These are phyloP conservation scores for Puffinus mauretanicus DNA, from an alignment of 2,113 vertebrate genomes.

Conservation along the genomic window DNA sequence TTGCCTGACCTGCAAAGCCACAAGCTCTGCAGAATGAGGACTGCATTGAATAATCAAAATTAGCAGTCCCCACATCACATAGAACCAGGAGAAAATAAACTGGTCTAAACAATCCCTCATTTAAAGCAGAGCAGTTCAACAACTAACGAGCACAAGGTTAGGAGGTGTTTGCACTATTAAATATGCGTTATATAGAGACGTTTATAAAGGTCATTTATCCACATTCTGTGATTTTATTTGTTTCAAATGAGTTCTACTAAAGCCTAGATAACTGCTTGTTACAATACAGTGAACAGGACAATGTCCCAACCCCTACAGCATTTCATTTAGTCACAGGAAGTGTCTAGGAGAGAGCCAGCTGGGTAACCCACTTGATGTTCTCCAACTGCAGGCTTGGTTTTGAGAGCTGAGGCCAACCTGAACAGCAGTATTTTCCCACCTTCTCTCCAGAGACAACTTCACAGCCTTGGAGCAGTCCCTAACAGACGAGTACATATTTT, in stretches of 20 bases:
- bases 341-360: not conserved
- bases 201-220: not conserved
- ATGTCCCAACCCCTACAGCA: not conserved
- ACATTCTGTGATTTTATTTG: not conserved
- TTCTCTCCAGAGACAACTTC: not conserved
- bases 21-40: not conserved
- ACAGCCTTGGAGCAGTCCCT: not conserved
- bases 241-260: not conserved
- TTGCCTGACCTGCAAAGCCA: not conserved
- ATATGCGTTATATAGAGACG: rapidly evolving
- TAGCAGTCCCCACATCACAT: rapidly evolving
- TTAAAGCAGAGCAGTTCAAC: not conserved
- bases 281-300: not conserved
- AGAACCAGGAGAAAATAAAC: not conserved
- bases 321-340: not conserved
- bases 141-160: not conserved
- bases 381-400: not conserved
- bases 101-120: not conserved
- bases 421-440: not conserved
- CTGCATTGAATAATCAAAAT: not conserved
- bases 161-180: not conserved
- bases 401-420: not conserved
- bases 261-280: not conserved
- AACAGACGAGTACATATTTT: not conserved
- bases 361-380: rapidly evolving